Percentiles rank a stretch among this genome's conserved stretches.
Evolutionary conservation across 2,797 vertebrate genomes (phyloP).

Genomic region (Coracias cyanogaster): DNA sequence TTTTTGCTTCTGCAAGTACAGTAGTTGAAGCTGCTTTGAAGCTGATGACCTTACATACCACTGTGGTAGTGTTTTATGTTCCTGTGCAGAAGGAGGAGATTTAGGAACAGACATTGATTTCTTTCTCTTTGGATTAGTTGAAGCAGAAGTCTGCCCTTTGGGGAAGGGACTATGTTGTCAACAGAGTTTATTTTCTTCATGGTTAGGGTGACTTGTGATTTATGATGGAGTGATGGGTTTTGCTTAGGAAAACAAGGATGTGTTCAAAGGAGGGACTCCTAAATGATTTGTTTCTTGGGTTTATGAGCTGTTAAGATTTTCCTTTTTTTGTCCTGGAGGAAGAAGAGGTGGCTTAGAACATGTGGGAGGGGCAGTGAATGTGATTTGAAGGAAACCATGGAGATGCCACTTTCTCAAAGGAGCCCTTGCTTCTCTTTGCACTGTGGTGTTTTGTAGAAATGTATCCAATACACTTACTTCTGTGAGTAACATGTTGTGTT

Average conservation of each 20-base stretch:
- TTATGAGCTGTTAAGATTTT: slow-evolving; percentile 5
- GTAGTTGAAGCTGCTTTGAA: slow-evolving; percentile 71
- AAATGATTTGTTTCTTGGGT: slow-evolving; percentile 17
- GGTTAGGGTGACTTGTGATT: slow-evolving; percentile 18
- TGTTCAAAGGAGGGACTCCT: slow-evolving; percentile 47
- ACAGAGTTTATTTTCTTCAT: slow-evolving; percentile 50
- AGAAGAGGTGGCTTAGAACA: background rate
- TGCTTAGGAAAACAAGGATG: slow-evolving; percentile 47
- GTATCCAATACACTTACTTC: background rate
- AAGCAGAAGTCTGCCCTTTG: slow-evolving; percentile 58
- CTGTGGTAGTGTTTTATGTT: slow-evolving; percentile 60
- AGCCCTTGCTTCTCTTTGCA: background rate
- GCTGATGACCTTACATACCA: slow-evolving; percentile 68
- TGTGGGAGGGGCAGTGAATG: background rate
- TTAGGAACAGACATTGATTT: slow-evolving; percentile 49
- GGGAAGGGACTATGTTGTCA: slow-evolving; percentile 31
- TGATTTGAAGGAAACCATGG: background rate
- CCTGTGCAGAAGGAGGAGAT: slow-evolving; percentile 42
- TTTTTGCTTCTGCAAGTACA: slow-evolving; percentile 63
- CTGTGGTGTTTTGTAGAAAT: background rate
- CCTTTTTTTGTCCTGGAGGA: background rate
- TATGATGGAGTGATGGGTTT: slow-evolving; percentile 36
- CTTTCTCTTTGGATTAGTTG: slow-evolving; percentile 55
- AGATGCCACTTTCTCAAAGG: slow-evolving; percentile 5
- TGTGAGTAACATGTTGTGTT: slow-evolving; percentile 1